These are phyloP conservation scores for Polypterus senegalus DNA, from an alignment of 2,113 vertebrate species.

Conservation along the genomic window DNA sequence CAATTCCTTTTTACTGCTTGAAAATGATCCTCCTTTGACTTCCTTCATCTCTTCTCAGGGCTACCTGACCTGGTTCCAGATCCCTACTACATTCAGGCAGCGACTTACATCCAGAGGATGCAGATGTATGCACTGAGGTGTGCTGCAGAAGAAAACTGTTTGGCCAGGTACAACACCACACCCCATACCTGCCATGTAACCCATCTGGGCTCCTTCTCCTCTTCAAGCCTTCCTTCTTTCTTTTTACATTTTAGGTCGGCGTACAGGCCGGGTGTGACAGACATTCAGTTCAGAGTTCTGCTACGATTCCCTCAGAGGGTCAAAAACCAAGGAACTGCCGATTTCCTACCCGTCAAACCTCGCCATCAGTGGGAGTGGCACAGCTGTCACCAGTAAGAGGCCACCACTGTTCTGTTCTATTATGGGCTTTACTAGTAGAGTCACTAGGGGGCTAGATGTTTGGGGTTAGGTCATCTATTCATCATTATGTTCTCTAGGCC, in stretches of 20 bases:
- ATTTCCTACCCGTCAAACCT: conserved; percentile 61
- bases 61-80: conserved; percentile 63
- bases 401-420: no score
- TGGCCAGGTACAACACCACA: conserved; percentile 45
- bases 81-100: conserved; percentile 56
- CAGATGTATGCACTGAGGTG: conserved; percentile 61
- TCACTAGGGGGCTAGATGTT: no score
- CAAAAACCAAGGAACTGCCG: conserved; percentile 60
- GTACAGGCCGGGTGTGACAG: conserved; percentile 37
- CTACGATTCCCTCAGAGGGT: conserved; percentile 63
- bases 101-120: conserved; percentile 55
- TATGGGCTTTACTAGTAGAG: no score
- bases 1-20: no score
- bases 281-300: conserved; percentile 52
- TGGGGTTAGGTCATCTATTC: no score
- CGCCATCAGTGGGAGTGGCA: conserved; percentile 66
- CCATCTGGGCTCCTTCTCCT: neutral
- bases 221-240: conserved; percentile 7
- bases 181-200: neutral
- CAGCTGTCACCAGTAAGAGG: conserved; percentile 60
- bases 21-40: no score
- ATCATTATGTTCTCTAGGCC: no score
- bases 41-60: conserved; percentile 26
- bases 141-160: conserved; percentile 61
- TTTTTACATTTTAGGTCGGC: conserved; percentile 43